Conservation (phyloP, 2,797 vertebrate species). For the Galago senegalensis region DNA sequence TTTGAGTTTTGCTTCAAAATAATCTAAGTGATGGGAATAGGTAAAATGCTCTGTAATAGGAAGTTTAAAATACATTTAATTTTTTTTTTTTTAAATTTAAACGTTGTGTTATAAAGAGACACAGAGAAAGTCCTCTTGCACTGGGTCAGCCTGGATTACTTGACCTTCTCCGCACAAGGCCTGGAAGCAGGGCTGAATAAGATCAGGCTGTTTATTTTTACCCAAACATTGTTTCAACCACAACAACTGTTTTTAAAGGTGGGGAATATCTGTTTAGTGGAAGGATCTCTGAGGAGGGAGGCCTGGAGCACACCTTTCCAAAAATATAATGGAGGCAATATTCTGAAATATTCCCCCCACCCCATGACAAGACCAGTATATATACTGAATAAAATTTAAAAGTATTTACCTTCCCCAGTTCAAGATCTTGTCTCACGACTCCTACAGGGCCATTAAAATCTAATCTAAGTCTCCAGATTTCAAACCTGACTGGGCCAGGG, state of each 20-base stretch:
- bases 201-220: no score
- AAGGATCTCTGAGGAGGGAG: no score
- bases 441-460: not conserved
- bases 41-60: not conserved
- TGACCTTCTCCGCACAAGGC: no score
- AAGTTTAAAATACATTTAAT: conserved; percentile 36
- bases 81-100: not conserved
- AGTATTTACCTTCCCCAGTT: not conserved
- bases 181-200: no score
- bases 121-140: no score
- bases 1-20: conserved; percentile 50
- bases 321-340: not conserved
- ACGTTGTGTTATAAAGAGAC: no score
- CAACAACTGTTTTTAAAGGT: no score
- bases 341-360: conserved; percentile 17
- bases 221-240: no score
- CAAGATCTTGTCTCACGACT: not conserved
- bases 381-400: not conserved
- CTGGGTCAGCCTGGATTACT: no score
- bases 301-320: not conserved
- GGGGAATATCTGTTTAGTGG: no score
- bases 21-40: not conserved
- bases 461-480: not conserved
- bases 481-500: not conserved
- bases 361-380: not conserved